A percentile compares a stretch with the other conserved stretches of the same genome.
Evolutionary conservation across 2,113 vertebrate genomes (phyloP).

Genomic region (Prionailurus bengalensis): DNA sequence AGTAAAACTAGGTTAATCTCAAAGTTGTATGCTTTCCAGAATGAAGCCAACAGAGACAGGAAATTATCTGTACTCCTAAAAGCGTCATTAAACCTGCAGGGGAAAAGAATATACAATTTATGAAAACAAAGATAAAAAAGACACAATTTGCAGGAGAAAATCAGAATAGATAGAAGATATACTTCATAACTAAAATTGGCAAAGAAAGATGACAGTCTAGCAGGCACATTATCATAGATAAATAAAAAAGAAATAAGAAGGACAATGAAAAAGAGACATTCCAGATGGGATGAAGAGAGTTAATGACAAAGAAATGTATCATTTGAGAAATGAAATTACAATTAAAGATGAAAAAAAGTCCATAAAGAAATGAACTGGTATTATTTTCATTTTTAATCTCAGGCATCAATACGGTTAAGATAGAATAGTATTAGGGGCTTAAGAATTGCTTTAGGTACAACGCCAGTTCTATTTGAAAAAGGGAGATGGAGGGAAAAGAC

Average conservation of each 20-base stretch:
- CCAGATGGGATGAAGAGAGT: conserved; percentile 74
- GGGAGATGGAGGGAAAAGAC: neutral
- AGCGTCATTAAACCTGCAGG: neutral
- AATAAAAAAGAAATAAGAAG: conserved; percentile 63
- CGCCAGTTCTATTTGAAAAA: neutral
- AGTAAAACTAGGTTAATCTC: neutral
- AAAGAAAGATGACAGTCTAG: conserved; percentile 72
- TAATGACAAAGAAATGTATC: conserved; percentile 75
- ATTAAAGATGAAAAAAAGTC: neutral
- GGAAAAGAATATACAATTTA: neutral
- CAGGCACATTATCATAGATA: conserved; percentile 68
- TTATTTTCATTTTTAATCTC: conserved; percentile 36
- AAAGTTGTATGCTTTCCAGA: neutral
- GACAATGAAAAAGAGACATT: conserved; percentile 65
- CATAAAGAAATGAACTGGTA: neutral
- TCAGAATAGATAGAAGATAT: conserved; percentile 13
- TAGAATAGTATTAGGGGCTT: neutral
- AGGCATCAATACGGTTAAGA: neutral
- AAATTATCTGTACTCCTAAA: neutral
- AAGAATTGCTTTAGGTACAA: neutral
- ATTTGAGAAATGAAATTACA: conserved; percentile 75
- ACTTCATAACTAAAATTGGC: conserved; percentile 57
- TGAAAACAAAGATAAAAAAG: conserved; percentile 24
- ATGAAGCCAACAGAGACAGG: neutral
- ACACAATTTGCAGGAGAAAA: neutral